Conservation (phyloP, 2,113 vertebrate species). For the Cryptotis parvus region DNA sequence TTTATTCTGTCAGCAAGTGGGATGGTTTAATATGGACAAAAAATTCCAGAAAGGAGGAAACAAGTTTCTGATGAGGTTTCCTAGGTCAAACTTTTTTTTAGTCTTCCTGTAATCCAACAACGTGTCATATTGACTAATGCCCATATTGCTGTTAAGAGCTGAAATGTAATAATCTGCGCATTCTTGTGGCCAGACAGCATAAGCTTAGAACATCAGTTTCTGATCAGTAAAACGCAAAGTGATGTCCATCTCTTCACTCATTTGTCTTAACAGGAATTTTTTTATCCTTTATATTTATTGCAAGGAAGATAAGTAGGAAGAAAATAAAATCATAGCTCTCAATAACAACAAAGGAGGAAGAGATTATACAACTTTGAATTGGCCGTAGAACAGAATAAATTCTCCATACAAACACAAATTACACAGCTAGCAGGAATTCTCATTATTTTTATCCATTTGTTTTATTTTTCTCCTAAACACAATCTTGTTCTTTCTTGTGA, state of each 20-base stretch:
- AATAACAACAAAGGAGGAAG: not conserved
- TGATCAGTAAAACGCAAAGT: not conserved
- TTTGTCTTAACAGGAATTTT: not conserved
- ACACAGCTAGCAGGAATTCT: not conserved
- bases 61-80: too few species aligned
- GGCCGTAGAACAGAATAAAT: not conserved
- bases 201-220: not conserved
- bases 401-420: not conserved
- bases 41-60: not conserved
- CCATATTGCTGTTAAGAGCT: not conserved
- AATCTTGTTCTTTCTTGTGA: not conserved
- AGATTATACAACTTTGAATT: not conserved
- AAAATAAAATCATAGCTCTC: constrained; percentile 3
- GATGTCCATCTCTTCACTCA: not conserved
- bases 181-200: not conserved
- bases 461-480: not conserved
- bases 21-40: not conserved
- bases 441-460: not conserved
- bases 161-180: not conserved
- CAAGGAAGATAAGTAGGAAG: constrained; percentile 33
- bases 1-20: constrained; percentile 32
- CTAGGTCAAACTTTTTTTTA: constrained; percentile 44
- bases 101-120: not conserved
- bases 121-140: not conserved
- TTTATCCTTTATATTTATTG: constrained; percentile 52